Percentiles rank a stretch among this genome's conserved stretches.
These are phyloP conservation scores for Taenioides sp. DNA, from an alignment of 2,797 vertebrate genomes.

Conservation along the genomic window DNA sequence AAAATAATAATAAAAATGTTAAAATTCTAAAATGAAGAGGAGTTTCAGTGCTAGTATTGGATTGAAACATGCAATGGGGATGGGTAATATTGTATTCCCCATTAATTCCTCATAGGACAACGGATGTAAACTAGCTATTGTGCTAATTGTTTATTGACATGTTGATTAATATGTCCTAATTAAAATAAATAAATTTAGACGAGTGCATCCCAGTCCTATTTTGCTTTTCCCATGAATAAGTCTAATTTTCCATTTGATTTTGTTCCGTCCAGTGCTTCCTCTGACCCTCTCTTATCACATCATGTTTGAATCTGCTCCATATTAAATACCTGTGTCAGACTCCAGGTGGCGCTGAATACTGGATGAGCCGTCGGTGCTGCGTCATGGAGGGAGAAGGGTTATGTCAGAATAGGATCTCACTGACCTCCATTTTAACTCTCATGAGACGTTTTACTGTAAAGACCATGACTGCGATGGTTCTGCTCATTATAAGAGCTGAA, in stretches of 20 bases:
- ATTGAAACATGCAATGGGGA: no score
- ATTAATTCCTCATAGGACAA: neutral
- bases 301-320: constrained; percentile 45
- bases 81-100: no score
- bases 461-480: no score
- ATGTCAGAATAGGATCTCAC: constrained; percentile 36
- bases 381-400: constrained; percentile 48
- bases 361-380: constrained; percentile 28
- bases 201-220: constrained; percentile 6
- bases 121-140: no score
- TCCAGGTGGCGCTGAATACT: constrained; percentile 72
- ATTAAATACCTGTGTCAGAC: constrained; percentile 40
- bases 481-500: no score
- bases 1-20: no score
- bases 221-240: constrained; percentile 24
- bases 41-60: no score
- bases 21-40: no score
- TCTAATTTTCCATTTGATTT: constrained; percentile 31
- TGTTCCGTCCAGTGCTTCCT: constrained; percentile 32
- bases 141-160: no score
- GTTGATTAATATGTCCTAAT: no score
- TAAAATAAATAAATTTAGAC: no score
- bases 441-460: neutral
- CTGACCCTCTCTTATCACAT: constrained; percentile 29
- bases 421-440: constrained; percentile 27